Base-by-base conservation (phyloP, 2,113 vertebrate species). In the Chelonoidis abingdonii region DNA sequence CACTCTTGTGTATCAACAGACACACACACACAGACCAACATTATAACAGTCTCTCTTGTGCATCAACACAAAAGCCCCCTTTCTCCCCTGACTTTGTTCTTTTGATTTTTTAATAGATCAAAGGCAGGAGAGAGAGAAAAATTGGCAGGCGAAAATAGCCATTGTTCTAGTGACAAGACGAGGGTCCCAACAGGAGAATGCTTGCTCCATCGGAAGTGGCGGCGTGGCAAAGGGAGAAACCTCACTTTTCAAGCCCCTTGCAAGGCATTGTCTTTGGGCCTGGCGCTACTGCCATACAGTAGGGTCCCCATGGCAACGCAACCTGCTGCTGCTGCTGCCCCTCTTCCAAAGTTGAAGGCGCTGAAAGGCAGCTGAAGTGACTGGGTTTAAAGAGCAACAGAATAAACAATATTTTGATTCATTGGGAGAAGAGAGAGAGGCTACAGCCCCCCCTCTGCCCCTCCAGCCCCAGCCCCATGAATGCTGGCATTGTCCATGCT, bases 331-430 rank as follows among this genome's bases (percentile, higher is more conserved):
- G 94, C 98, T 98, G 98, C 98, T 98, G 98, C 98, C 98, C 96
- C 97, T 96, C 97, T 98, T 98, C 98, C 98, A 98, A 99, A 99
- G 98, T 98, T 98, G 98, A 98, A 98, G 97, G 97, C 98, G 98
- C 97, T 98, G 98, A 98, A 98, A 99, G 98, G 98, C 98, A 98
- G 98, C 98, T 98, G 97, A 98, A 98, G 98, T 99, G 98, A 99
- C 98, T 98, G 98, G 97, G 95, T 98, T 98, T 98, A 95, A 98
- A 98, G 98, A 98, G 98, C 98, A 98, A 96, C 98, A 98, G 99
- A 99, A 98, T 98, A 98, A 99, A 98, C 98, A 99, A 99, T 99
- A 99, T 99, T 99, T 99, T 98, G 98, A 99, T 99, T 99, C 98
- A 99, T 98, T 98, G 98, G 98, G 98, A 98, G 97, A 94, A 89